Evolutionary conservation across 2,113 vertebrate species (phyloP), one percentile per base, ranked within the genome.

Genomic region (Urocynchramus pylzowi): DNA sequence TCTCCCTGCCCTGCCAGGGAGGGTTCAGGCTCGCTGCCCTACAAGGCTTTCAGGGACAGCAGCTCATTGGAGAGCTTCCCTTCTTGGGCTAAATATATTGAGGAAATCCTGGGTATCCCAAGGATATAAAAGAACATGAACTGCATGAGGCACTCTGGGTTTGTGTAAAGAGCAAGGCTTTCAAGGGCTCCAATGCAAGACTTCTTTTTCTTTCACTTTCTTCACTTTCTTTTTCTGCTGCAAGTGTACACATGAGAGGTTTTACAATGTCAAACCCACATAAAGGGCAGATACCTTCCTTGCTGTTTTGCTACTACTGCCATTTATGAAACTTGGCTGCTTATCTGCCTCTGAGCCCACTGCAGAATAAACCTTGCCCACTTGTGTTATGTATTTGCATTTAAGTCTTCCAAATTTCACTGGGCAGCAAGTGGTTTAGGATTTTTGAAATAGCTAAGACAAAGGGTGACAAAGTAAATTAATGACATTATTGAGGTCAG

Each of bases 41-140:
- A 93, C 92, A 97, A 95, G 96, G 95, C 50, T 81, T 30, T 68
- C 49, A 33, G 91, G 59, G 89, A 50, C 11, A 78, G 82, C 91
- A 26, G 69, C n/a, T 85, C 75, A 41, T 23, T 47, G 84, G 47
- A 73, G 91, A 1, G 69, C 41, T 97, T 87, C 92, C 89, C 85
- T 96, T 96, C 79, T 93, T 94, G 94, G 92, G 94, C 53, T 93
- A 44, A 81, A 93, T 45, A 52, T 63, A 82, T 2, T 37, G 79
- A 94, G 85, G 87, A 93, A 94, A 93, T 54, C 90, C 93, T 87
- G 87, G 92, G 82, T 56, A 93, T 89, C 84, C 95, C 56, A 0
- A 44, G 83, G 61, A 41, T 87, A 22, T 56, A n/a, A 93, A 80
- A 89, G 41, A 89, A 52, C 73, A 31, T 3, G 0, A 10, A 37